Evolutionary conservation across 2,797 vertebrate species (phyloP).

Genomic region (Spinus pinus): DNA sequence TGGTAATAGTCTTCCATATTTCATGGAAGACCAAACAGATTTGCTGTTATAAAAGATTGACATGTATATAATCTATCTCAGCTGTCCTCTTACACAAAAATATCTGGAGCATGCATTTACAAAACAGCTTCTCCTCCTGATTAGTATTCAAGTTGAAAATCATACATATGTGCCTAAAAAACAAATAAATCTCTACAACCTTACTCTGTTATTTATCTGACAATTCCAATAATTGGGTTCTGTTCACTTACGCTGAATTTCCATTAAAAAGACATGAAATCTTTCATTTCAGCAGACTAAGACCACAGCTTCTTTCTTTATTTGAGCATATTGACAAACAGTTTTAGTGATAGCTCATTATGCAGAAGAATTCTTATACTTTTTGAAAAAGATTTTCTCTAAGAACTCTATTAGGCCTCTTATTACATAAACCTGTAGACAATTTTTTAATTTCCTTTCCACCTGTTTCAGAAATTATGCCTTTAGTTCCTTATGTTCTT

Average conservation of each 20-base stretch:
- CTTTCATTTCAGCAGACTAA: not conserved
- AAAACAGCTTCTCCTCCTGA: not conserved
- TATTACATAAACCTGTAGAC: not conserved
- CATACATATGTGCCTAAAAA: not conserved
- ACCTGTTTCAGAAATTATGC: not conserved
- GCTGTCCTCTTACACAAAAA: conserved; percentile 9
- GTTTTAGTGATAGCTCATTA: not conserved
- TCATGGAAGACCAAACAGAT: conserved; percentile 19
- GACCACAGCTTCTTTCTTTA: not conserved
- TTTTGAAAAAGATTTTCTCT: not conserved
- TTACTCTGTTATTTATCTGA: conserved; percentile 29
- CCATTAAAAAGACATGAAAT: not conserved
- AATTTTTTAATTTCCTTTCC: not conserved
- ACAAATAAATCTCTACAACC: conserved; percentile 4
- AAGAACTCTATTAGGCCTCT: not conserved
- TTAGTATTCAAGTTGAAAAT: conserved; percentile 20
- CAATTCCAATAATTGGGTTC: conserved; percentile 9
- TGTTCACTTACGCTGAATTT: not conserved
- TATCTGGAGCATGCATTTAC: not conserved
- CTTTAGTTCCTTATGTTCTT: not conserved
- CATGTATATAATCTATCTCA: not conserved
- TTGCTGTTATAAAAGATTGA: not conserved
- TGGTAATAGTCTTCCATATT: not conserved
- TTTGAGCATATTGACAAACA: not conserved
- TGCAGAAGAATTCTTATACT: not conserved